Evolutionary conservation across 2,113 vertebrate species (phyloP).

Genomic region (Erythrolamprus reginae): DNA sequence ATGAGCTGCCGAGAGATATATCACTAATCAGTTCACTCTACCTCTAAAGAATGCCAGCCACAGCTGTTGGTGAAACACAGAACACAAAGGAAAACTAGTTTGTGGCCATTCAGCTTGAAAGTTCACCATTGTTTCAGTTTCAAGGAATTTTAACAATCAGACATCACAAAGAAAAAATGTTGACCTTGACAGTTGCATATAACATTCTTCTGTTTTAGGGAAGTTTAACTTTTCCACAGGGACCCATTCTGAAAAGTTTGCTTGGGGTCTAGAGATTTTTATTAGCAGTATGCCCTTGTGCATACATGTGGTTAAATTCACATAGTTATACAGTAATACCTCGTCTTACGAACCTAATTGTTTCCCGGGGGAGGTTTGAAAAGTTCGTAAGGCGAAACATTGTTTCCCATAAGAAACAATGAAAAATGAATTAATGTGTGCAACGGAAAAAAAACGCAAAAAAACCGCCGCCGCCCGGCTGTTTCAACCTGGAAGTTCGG

Average conservation of each 20-base stretch:
- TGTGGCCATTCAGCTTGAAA: neutral
- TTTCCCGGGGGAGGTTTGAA: no score
- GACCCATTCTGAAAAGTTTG: neutral
- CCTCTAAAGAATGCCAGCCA: neutral
- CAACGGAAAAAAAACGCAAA: no score
- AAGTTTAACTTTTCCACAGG: neutral
- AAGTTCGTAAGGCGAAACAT: no score
- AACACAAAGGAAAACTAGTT: neutral
- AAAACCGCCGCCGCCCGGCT: no score
- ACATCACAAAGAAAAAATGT: neutral
- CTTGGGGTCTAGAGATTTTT: neutral
- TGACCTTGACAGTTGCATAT: neutral
- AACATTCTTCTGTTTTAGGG: neutral
- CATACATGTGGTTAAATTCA: neutral
- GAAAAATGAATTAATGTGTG: no score
- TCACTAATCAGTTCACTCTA: neutral
- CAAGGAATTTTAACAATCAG: neutral
- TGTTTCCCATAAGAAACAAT: no score
- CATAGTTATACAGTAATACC: no score
- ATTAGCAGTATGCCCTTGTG: neutral
- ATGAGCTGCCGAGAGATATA: neutral
- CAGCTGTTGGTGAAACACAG: neutral
- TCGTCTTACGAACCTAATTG: no score
- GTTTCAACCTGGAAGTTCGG: no score
- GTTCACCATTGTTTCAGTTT: neutral